phyloP scores from a whole-genome alignment of 1,140 invertebrate genomes.

The Calephelis virginiensis region DNA sequence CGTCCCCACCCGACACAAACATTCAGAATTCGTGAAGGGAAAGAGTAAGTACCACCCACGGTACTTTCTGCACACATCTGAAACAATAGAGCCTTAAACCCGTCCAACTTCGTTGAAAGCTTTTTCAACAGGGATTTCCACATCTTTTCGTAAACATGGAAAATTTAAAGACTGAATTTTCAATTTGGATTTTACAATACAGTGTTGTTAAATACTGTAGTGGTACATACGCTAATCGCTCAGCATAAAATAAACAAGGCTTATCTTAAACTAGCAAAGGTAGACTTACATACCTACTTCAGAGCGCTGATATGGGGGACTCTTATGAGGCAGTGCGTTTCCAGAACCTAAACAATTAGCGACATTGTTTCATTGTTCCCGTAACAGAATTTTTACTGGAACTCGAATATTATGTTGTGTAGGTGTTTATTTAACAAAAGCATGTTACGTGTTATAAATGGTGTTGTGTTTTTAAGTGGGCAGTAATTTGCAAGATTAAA shows the following conservation, averaged over 20 bases:
- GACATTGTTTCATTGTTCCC: constrained; percentile 15
- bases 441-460: constrained; percentile 4
- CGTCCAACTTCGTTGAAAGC: neutral
- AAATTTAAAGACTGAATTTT: neutral
- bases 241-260: constrained; percentile 58
- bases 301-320: constrained; percentile 2
- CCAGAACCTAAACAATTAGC: constrained; percentile 18
- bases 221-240: constrained; percentile 41
- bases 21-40: constrained; percentile 74
- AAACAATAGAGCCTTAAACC: constrained; percentile 6
- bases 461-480: neutral
- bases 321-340: constrained; percentile 5
- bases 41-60: constrained; percentile 62
- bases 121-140: constrained; percentile 6
- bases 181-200: neutral
- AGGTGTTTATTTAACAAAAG: constrained; percentile 15
- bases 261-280: constrained; percentile 57
- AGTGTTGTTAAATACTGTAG: neutral
- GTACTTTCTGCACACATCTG: neutral
- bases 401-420: constrained; percentile 7
- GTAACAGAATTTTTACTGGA: neutral
- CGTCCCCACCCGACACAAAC: constrained; percentile 50
- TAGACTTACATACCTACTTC: constrained; percentile 27
- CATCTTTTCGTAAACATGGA: neutral
- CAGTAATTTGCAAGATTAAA: constrained; percentile 2